Percentiles rank a stretch among this genome's conserved stretches.
Conservation (phyloP, 2,797 vertebrate genomes). For the Podarcis siculus region DNA sequence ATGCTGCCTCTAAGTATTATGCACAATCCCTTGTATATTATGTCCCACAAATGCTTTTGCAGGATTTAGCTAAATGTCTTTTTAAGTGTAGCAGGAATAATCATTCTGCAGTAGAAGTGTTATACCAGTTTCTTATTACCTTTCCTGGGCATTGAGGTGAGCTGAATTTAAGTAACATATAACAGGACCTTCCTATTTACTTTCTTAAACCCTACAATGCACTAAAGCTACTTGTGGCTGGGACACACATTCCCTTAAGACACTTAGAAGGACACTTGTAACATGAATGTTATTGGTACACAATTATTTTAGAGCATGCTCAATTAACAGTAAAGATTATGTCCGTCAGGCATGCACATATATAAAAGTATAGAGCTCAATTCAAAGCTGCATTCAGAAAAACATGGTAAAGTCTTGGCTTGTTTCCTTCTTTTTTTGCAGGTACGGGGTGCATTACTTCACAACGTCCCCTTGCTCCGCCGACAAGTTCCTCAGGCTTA, state of each 20-base stretch:
- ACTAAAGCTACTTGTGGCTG: not conserved
- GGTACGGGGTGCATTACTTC: too few species aligned
- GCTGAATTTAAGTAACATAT: conserved; percentile 12
- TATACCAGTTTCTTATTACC: not conserved
- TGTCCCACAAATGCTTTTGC: not conserved
- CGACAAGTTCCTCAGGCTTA: too few species aligned
- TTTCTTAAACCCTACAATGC: not conserved
- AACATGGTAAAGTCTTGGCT: too few species aligned
- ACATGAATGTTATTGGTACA: not conserved
- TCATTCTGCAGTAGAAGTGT: not conserved
- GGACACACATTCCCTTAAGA: not conserved
- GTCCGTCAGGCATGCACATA: not conserved
- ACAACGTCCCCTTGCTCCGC: too few species aligned
- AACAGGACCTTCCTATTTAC: not conserved
- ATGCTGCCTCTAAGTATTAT: not conserved
- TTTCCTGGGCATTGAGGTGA: not conserved
- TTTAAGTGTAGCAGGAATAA: not conserved
- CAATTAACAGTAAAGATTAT: not conserved
- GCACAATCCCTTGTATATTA: not conserved
- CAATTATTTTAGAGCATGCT: not conserved
- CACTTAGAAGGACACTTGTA: too few species aligned
- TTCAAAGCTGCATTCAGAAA: too few species aligned
- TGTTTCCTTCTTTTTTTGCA: too few species aligned
- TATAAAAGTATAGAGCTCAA: not conserved
- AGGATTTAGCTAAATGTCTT: fast-evolving